Percentiles rank a stretch among this genome's conserved stretches.
phyloP scores from a whole-genome alignment of 2,797 vertebrate genomes.

The Falco naumanni region DNA sequence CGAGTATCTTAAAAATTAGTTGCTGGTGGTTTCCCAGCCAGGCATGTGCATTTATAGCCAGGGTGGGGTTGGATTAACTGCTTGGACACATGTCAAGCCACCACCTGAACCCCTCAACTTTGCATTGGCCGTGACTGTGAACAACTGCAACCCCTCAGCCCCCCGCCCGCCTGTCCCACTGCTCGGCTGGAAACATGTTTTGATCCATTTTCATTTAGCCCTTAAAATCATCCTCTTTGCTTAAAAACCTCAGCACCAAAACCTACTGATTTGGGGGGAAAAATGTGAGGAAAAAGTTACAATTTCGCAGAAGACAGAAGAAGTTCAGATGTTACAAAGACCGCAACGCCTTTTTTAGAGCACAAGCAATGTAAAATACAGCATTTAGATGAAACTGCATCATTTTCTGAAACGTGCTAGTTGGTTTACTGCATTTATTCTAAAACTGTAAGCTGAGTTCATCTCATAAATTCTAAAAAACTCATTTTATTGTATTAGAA shows the following conservation, averaged over 20 bases:
- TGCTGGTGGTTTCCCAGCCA: not conserved
- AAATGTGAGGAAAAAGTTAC: not conserved
- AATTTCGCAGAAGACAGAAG: not conserved
- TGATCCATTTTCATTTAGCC: not conserved
- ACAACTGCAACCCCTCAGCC: not conserved
- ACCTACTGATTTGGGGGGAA: too few species aligned
- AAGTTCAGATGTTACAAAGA: not conserved
- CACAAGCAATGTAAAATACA: not conserved
- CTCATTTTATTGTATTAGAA: not conserved
- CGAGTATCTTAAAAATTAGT: not conserved
- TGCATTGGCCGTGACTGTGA: not conserved
- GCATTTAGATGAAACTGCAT: not conserved
- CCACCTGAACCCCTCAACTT: not conserved
- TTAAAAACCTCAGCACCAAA: not conserved
- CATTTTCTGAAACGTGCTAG: not conserved
- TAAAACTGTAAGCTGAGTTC: not conserved
- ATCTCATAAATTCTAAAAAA: not conserved
- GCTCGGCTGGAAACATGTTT: not conserved
- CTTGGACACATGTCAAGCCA: fast-evolving
- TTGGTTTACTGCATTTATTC: not conserved
- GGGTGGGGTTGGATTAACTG: not conserved
- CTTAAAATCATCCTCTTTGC: not conserved
- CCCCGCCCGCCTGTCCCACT: fast-evolving
- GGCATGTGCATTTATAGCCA: not conserved
- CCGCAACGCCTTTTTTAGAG: not conserved